These are phyloP conservation scores for Dicyrtoma fusca DNA, from an alignment of 2,888 invertebrate species.

Conservation along the genomic window DNA sequence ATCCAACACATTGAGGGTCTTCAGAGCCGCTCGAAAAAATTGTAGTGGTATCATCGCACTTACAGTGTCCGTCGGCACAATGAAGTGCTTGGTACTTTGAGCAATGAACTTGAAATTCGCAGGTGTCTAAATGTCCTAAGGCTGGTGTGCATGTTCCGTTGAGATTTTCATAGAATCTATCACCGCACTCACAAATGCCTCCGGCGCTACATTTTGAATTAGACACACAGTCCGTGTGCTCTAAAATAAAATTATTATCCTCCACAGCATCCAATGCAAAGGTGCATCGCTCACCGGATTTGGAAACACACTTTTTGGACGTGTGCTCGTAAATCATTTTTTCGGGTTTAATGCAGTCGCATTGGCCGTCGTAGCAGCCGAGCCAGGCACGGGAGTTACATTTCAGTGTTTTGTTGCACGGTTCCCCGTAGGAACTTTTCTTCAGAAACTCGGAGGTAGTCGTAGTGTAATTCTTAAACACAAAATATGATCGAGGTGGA, in stretches of 20 bases:
- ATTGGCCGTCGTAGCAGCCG: background rate
- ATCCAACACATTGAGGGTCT: background rate
- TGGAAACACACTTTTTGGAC: slow-evolving; percentile 1
- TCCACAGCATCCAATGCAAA: no score
- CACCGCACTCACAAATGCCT: background rate
- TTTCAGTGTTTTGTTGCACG: slow-evolving; percentile 5
- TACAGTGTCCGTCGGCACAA: background rate
- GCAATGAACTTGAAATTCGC: background rate
- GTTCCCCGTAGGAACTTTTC: slow-evolving; percentile 2
- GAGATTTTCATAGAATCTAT: background rate
- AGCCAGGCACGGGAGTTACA: slow-evolving; percentile 17
- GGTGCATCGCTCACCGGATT: background rate
- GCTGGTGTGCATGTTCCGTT: background rate
- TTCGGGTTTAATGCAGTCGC: slow-evolving; percentile 11
- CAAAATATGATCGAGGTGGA: no score
- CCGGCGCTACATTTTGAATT: background rate
- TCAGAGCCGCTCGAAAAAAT: no score
- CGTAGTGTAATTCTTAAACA: no score
- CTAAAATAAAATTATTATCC: no score
- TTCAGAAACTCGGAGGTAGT: no score
- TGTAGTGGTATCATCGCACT: no score
- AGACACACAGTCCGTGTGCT: background rate
- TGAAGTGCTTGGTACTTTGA: background rate
- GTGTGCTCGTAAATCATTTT: slow-evolving; percentile 2
- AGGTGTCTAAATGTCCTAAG: background rate